phyloP scores from a whole-genome alignment of 2,797 vertebrate species.

The Acrossocheilus fasciatus region DNA sequence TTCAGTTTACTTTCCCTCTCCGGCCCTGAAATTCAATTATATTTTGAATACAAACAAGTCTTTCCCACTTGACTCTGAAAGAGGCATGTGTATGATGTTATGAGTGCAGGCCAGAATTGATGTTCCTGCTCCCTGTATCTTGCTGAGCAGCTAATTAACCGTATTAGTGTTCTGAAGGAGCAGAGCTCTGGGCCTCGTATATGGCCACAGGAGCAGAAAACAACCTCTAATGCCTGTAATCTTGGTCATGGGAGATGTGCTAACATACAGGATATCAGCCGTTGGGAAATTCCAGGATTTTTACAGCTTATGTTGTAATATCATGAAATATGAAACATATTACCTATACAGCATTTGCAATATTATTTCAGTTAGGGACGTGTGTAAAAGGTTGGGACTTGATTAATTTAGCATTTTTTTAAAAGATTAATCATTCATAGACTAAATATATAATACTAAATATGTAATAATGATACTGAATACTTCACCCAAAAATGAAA shows the following conservation, averaged over 20 bases:
- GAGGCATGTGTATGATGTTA: conserved; percentile 66
- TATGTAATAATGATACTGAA: background rate
- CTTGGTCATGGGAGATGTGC: conserved; percentile 47
- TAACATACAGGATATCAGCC: conserved; percentile 54
- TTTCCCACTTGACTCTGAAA: conserved; percentile 62
- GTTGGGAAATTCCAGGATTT: conserved; percentile 12
- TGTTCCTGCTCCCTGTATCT: conserved; percentile 50
- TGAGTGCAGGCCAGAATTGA: conserved; percentile 50
- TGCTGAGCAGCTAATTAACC: conserved; percentile 62
- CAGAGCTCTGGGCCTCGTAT: conserved; percentile 54
- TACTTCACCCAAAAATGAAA: background rate
- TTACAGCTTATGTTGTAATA: background rate
- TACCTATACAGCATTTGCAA: background rate
- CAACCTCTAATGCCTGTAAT: conserved; percentile 61
- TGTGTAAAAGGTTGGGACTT: background rate
- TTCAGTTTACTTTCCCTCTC: conserved; percentile 62
- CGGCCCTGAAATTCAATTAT: conserved; percentile 73
- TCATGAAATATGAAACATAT: background rate
- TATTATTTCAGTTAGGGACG: background rate
- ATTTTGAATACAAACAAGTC: conserved; percentile 68
- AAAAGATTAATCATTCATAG: background rate
- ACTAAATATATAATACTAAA: no score
- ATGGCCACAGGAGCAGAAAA: conserved; percentile 59
- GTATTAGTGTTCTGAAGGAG: conserved; percentile 64
- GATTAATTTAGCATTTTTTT: background rate